Percentiles rank a stretch among this genome's conserved stretches.
Conservation (phyloP, 2,888 invertebrate genomes). For the Macropis europaea region DNA sequence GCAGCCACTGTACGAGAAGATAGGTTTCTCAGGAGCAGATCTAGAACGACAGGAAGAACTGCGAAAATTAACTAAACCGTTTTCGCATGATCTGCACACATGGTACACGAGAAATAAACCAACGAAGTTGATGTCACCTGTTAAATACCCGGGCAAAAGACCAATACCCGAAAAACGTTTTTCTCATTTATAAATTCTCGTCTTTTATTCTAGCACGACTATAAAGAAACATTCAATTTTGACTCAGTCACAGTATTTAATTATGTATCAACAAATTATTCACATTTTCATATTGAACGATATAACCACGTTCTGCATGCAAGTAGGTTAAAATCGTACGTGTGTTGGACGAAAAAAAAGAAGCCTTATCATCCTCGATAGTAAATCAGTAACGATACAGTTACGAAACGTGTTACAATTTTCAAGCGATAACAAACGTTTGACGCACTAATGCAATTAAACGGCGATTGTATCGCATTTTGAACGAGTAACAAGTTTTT, state of each 20-base stretch:
- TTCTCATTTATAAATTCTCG: slow-evolving; percentile 29
- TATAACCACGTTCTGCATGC: background rate
- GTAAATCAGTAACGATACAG: background rate
- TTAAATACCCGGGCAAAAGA: slow-evolving; percentile 12
- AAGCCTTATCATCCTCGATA: slow-evolving; percentile 10
- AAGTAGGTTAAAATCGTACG: slow-evolving; percentile 1
- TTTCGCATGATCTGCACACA: slow-evolving; percentile 51
- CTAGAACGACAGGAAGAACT: slow-evolving; percentile 33
- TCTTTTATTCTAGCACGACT: no score
- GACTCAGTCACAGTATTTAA: no score
- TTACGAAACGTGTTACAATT: slow-evolving; percentile 3
- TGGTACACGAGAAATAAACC: slow-evolving; percentile 54
- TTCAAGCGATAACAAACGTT: background rate
- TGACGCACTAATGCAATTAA: no score
- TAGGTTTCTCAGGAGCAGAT: slow-evolving; percentile 14
- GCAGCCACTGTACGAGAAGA: slow-evolving; percentile 17
- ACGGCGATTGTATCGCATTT: no score
- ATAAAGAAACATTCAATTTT: no score
- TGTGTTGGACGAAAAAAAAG: background rate
- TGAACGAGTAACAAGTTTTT: no score
- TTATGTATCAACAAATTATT: background rate
- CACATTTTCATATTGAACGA: no score
- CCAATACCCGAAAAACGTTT: slow-evolving; percentile 14
- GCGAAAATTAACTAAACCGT: slow-evolving; percentile 42
- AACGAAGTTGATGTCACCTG: background rate